These are phyloP conservation scores for Pectinophora gossypiella DNA, from an alignment of 1,140 invertebrate species.

Conservation along the genomic window DNA sequence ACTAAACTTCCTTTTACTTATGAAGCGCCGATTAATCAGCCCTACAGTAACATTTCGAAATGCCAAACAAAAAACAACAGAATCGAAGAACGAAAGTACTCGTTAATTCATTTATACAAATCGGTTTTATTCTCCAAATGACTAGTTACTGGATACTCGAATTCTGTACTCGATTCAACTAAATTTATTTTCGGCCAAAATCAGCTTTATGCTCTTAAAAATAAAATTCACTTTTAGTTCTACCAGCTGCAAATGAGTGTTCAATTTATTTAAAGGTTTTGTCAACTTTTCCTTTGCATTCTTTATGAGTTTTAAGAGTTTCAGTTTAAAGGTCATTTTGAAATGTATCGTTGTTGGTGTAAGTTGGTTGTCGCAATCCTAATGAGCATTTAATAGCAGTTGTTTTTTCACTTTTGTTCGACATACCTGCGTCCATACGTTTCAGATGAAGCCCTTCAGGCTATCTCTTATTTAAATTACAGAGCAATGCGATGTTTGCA, in stretches of 20 bases:
- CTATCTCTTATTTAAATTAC: slow-evolving; percentile 9
- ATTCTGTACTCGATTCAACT: not conserved
- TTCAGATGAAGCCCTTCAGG: slow-evolving; percentile 19
- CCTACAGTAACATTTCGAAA: no score
- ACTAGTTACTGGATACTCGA: not conserved
- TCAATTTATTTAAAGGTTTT: not conserved
- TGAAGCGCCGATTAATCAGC: no score
- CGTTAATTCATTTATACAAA: slow-evolving; percentile 1
- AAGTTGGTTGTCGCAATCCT: slow-evolving; percentile 16
- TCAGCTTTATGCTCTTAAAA: not conserved
- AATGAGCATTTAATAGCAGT: slow-evolving; percentile 30
- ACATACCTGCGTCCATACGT: slow-evolving; percentile 18
- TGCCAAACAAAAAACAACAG: not conserved
- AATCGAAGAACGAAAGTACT: not conserved
- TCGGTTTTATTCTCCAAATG: not conserved
- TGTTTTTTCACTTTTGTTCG: slow-evolving; percentile 22
- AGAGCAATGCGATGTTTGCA: no score
- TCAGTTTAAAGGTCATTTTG: not conserved
- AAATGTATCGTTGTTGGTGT: not conserved
- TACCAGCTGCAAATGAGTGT: not conserved
- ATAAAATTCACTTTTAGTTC: no score
- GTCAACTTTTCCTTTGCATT: not conserved
- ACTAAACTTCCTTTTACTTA: no score
- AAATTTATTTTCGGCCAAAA: not conserved
- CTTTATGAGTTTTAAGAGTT: not conserved